Evolutionary conservation across 2,888 invertebrate species (phyloP), one percentile per base, ranked within the genome.

Genomic region (Scaptomyza tumidula): DNA sequence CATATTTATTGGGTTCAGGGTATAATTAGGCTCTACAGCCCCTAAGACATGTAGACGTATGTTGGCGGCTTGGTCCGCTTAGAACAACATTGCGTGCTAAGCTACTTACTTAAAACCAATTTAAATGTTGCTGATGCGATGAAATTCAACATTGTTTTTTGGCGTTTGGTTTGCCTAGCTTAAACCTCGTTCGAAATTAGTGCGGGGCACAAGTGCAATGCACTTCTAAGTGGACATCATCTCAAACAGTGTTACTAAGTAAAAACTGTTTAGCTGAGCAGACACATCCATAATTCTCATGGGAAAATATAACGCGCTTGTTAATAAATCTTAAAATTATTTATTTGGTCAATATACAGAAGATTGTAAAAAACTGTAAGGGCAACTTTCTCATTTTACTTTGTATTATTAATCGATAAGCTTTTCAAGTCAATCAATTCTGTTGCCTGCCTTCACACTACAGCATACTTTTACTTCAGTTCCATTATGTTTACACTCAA

Each of bases 21-120:
- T n/a, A n/a, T n/a, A n/a, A n/a, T n/a, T 11, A 13, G 54, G 13
- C 27, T 14, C 10, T 24, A 27, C 7, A 13, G 43, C 29, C 9
- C n/a, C 27, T 7, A 44, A n/a, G 29, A 46, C 16, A 58, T 61
- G 46, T 55, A 39, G 55, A 61, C 37, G 53, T 52, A 37, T 43
- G 44, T 63, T 29, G 37, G 4, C n/a, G 14, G 14, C 13, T 1
- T 16, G 10, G 52, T 41, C 14, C 16, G 16, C 31, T 41, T 24
- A 19, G n/a, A 46, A 41, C 33, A 14, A 6, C 46, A 46, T 64
- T 50, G 69, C 70, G 71, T 77, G 76, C 46, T 74, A 80, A 84
- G 78, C 80, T 41, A 70, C 76, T 82, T 41, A 71, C 76, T 82
- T 33, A 1, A 33, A 48, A 46, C 45, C 55, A 56, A 70, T 72